phyloP scores from a whole-genome alignment of 2,888 invertebrate genomes.

The Macropis europaea region DNA sequence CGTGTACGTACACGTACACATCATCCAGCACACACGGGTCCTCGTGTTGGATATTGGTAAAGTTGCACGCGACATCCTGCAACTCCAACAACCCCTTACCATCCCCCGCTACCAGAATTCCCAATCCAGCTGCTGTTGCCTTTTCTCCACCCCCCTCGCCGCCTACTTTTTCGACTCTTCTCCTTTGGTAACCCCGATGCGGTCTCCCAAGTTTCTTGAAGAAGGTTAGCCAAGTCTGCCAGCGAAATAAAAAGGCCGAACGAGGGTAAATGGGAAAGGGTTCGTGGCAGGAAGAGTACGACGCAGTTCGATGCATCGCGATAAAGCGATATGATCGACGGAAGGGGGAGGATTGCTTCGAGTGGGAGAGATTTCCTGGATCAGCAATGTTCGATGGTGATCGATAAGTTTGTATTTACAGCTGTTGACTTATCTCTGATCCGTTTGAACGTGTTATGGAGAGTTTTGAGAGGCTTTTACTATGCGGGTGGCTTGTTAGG shows the following conservation, averaged over 20 bases:
- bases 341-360: neutral
- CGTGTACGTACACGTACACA: conserved; percentile 22
- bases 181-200: conserved; percentile 45
- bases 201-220: conserved; percentile 48
- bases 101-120: conserved; percentile 51
- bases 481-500: no score
- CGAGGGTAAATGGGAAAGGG: conserved; percentile 25
- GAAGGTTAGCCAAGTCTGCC: conserved; percentile 30
- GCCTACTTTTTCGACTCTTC: conserved; percentile 25
- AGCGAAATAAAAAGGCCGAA: conserved; percentile 41
- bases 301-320: conserved; percentile 27
- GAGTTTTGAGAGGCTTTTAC: no score
- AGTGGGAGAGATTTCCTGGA: conserved; percentile 10
- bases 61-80: conserved; percentile 77
- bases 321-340: conserved; percentile 42
- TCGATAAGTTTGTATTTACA: conserved; percentile 12
- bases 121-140: conserved; percentile 54
- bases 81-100: conserved; percentile 55
- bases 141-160: conserved; percentile 28
- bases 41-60: conserved; percentile 76
- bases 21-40: conserved; percentile 42
- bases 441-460: no score
- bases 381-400: conserved; percentile 13
- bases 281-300: conserved; percentile 2
- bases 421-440: neutral